phyloP scores from a whole-genome alignment of 2,797 vertebrate species.

The Etheostoma nigrum region DNA sequence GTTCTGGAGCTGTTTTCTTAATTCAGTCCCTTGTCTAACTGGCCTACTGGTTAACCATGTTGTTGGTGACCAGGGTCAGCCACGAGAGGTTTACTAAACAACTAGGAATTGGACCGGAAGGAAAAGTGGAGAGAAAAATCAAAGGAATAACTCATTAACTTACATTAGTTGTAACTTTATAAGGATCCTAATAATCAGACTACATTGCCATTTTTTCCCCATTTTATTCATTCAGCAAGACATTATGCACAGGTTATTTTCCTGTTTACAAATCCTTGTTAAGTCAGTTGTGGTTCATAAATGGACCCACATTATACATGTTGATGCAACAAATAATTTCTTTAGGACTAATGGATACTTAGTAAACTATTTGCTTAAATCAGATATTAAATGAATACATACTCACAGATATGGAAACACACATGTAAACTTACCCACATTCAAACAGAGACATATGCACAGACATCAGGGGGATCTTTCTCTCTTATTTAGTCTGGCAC shows the following conservation, averaged over 20 bases:
- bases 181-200: background rate
- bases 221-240: background rate
- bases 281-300: no score
- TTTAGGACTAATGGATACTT: no score
- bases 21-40: background rate
- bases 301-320: no score
- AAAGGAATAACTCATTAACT: background rate
- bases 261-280: no score
- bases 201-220: background rate
- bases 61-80: conserved; percentile 6
- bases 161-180: background rate
- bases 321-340: no score
- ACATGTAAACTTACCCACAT: conserved; percentile 12
- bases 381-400: no score
- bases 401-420: conserved; percentile 13
- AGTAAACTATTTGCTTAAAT: no score
- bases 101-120: conserved; percentile 1
- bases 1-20: background rate
- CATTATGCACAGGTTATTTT: background rate
- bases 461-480: conserved; percentile 24
- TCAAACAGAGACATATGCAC: conserved; percentile 21
- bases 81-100: conserved; percentile 25
- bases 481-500: conserved; percentile 58
- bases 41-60: conserved; percentile 3
- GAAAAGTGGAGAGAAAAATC: background rate